These are phyloP conservation scores for Lochmaea crataegi DNA, from an alignment of 2,888 invertebrate species.

Conservation along the genomic window DNA sequence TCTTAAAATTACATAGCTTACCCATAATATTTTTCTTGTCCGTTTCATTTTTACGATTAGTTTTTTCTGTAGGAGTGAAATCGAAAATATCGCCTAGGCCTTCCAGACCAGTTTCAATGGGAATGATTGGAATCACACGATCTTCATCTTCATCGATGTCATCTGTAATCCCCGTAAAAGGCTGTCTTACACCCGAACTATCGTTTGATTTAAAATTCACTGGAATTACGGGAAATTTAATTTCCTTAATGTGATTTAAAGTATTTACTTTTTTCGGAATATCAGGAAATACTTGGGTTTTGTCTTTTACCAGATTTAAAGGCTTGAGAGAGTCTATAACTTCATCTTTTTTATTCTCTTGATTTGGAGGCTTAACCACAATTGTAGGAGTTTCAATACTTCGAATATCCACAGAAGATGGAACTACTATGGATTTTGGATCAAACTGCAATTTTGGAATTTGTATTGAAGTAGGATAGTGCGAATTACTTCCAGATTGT, in stretches of 20 bases:
- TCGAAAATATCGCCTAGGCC: not conserved
- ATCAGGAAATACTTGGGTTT: not conserved
- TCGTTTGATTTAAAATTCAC: not conserved
- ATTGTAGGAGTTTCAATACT: too few species aligned
- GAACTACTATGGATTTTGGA: too few species aligned
- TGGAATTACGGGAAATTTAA: not conserved
- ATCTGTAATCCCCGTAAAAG: not conserved
- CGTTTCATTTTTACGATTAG: not conserved
- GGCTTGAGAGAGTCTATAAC: too few species aligned
- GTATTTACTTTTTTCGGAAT: not conserved
- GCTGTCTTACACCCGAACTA: not conserved
- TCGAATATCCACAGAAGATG: too few species aligned
- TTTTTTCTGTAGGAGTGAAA: not conserved
- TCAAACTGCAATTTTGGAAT: not conserved
- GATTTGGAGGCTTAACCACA: too few species aligned
- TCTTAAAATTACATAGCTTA: not conserved
- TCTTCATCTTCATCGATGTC: not conserved
- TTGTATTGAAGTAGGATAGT: not conserved
- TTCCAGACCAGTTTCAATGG: not conserved
- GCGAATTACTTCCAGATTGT: not conserved
- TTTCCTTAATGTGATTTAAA: not conserved
- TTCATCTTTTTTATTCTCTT: too few species aligned
- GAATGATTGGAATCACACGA: conserved; percentile 9
- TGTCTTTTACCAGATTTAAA: not conserved
- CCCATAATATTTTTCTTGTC: not conserved